Percentiles rank a stretch among this genome's conserved stretches.
phyloP scores from a whole-genome alignment of 2,113 vertebrate species.

The Glaucomys volans region DNA sequence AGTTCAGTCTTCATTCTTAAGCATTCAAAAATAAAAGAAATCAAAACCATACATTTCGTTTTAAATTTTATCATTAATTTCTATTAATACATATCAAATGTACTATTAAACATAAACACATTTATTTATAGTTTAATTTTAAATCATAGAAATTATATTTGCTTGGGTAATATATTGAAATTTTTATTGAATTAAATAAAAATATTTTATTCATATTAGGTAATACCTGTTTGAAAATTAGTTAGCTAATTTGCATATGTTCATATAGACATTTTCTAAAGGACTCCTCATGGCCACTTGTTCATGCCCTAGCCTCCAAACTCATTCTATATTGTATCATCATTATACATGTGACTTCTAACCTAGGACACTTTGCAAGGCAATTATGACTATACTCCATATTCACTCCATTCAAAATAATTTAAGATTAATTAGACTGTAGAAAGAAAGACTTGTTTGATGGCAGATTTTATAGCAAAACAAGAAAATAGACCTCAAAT shows the following conservation, averaged over 20 bases:
- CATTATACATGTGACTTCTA: not conserved
- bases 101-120: not conserved
- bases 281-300: not conserved
- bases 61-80: slow-evolving; percentile 38
- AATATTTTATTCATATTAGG: not conserved
- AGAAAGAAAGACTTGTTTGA: not conserved
- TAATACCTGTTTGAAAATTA: not conserved
- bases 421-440: not conserved
- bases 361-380: not conserved
- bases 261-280: not conserved
- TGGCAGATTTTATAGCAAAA: not conserved
- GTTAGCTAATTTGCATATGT: not conserved
- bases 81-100: not conserved
- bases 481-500: not conserved
- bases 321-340: not conserved
- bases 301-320: not conserved
- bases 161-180: not conserved
- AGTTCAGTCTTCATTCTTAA: not conserved
- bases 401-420: not conserved
- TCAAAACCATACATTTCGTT: not conserved
- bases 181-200: not conserved
- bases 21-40: not conserved
- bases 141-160: not conserved
- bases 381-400: not conserved
- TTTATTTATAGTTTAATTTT: not conserved